Evolutionary conservation across 1,140 invertebrate species (phyloP), one percentile per base, ranked within the genome.

Genomic region (Penaeus japonicus): DNA sequence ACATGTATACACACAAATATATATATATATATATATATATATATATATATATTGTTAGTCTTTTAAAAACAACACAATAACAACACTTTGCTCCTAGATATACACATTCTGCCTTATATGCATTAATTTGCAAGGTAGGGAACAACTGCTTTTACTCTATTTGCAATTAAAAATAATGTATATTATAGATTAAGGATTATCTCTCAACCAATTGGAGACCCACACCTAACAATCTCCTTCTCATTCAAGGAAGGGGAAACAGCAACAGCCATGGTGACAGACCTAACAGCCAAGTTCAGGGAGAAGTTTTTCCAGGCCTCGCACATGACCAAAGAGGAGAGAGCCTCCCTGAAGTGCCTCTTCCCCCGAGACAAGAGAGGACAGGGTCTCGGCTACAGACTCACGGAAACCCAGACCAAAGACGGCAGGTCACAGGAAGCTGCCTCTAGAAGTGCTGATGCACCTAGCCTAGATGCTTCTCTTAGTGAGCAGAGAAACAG

Each of bases 341-440:
- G 78, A 54, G 85, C 85, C 15, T 80, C 35, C n/a, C 24, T 87
- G 24, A 87, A 87, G 27, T 54, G 30, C 24, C 55, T 39, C 20
- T 87, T 87, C 62, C 85, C 85, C 53, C 77, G 85, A 57, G 85
- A 87, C n/a, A 87, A 87, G 39, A n/a, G 85, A 65, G 85, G 85
- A 5, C 85, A 87, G n/a, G 85, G 85, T 27, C 62, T 87, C 24
- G 85, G 77, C 20, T 87, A 87, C 39, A 55, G 85, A 65, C 78
- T 87, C 22, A 70, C 47, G 47, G 47, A 47, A 15, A 12, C 47
- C 15, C 47, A 47, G 10, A 47, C 47, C 47, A 47, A 47, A 47
- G 1, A 47, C 47, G 15, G 47, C 47, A 15, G 47, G 47, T 15
- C 47, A 12, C 47, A 47, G 47, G 47, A 47, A 47, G 47, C 47